Base-by-base conservation (phyloP, 2,113 vertebrate species). In the Tichodroma muraria region DNA sequence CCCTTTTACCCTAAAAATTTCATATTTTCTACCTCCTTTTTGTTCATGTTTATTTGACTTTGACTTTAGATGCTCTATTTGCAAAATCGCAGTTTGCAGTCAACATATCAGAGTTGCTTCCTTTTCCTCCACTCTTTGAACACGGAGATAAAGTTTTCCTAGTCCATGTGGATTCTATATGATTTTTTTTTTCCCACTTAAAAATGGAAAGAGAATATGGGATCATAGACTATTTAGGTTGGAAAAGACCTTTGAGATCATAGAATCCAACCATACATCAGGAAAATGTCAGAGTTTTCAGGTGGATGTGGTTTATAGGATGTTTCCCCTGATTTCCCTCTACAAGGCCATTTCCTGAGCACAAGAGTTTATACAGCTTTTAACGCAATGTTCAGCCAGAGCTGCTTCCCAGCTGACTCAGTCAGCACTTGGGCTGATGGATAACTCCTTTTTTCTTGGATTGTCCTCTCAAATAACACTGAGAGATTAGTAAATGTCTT, bases 391-490 rank as follows among this genome's bases (percentile, higher is more conserved):
- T 28, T 54, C 86, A 91, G 59, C 59, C 37, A 19, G 37, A 15
- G 86, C 45, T 37, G 66, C 45, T 82, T 85, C 82, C 60, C 79
- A 53, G 24, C 20, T 23, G 42, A 6, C 42, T 80, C 83, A 25
- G 40, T 40, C 83, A 83, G 71, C 83, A 45, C 89, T 78, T 27
- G 25, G 35, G 47, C 93, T 91, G 69, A 89, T 78, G 63, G 73
- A 56, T 59, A 84, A 76, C 44, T 68, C 56, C 81, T 72, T 75
- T 79, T 63, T 18, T 82, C n/a, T n/a, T 45, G n/a, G 76, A 13
- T 45, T 82, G 60, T 2, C 4, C 66, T 47, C 65, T 79, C 79
- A 92, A 85, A 87, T 79, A 61, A 79, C 37, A n/a, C 35, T 18
- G 78, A 78, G 47, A 85, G 73, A 77, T 89, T 31, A 47, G 27